phyloP scores from a whole-genome alignment of 2,797 vertebrate species.

The Syndactyla subalaris region DNA sequence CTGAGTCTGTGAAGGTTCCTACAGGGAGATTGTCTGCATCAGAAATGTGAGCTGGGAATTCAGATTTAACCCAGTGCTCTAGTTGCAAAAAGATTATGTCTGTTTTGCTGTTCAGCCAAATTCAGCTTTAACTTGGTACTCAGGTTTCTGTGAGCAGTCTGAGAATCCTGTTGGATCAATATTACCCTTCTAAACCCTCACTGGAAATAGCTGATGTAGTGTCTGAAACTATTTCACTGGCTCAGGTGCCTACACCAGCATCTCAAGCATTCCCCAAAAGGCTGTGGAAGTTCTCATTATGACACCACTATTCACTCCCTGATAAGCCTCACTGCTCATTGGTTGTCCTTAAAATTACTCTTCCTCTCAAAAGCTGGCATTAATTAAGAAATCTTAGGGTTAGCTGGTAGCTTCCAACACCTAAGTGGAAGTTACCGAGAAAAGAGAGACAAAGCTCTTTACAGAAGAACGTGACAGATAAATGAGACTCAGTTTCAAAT shows the following conservation, averaged over 20 bases:
- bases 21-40: background rate
- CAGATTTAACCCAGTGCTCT: constrained; percentile 27
- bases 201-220: background rate
- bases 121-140: background rate
- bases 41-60: constrained; percentile 39
- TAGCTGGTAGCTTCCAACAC: background rate
- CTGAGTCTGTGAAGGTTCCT: constrained; percentile 1
- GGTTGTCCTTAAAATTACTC: background rate
- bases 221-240: background rate
- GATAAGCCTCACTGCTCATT: background rate
- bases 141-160: background rate
- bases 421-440: background rate
- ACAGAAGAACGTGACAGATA: background rate
- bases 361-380: background rate
- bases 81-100: background rate
- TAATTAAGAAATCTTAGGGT: background rate
- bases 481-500: background rate
- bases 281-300: background rate
- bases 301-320: background rate
- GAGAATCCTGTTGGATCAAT: background rate
- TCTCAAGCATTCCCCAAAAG: background rate
- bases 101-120: constrained; percentile 8
- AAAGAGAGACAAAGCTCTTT: background rate
- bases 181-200: background rate
- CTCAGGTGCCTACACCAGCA: background rate